Evolutionary conservation across 2,888 invertebrate genomes (phyloP), one percentile per base, ranked within the genome.

Genomic region (Drosophila mettleri): DNA sequence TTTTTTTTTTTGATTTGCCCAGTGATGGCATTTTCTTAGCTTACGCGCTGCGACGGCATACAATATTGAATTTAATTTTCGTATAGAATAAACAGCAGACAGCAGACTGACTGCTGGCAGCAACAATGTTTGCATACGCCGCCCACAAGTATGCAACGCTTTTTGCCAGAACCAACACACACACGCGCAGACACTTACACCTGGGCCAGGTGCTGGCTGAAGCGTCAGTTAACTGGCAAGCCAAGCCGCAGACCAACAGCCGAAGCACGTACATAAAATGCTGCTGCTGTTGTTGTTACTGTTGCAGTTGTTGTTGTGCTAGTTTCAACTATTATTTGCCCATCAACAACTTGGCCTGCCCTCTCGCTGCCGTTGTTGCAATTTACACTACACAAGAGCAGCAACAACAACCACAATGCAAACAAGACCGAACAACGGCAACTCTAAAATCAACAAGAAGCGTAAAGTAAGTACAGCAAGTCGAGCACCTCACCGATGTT

Each of bases 271-370:
- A 80, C 69, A 58, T 73, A 83, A 68, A 70, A 76, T 75, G 70
- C 58, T 67, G 52, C 43, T 55, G 45, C 38, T 39, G 20, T 39
- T 39, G 38, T 22, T 39, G 48, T 54, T 63, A 45, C n/a, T 36
- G 49, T 39, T 65, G 49, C 41, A 43, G 48, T 22, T 62, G 18
- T 34, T 69, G 64, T 39, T 80, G 69, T 69, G 59, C 74, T 74
- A 78, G 82, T 80, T 83, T 80, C 75, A 74, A 78, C 86, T 87
- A 85, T 85, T 85, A 87, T 85, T 87, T 87, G 83, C 75, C 69
- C 85, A 86, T 88, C 85, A 88, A 83, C 83, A 86, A 80, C 86
- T 83, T 83, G 71, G 83, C 69, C 74, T 70, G 73, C 68, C 74
- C 77, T 79, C 80, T 79, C 72, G 63, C 59, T 75, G 66, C 64